Evolutionary conservation across 2,113 vertebrate species (phyloP).

Genomic region (Leptocoma aspasia): DNA sequence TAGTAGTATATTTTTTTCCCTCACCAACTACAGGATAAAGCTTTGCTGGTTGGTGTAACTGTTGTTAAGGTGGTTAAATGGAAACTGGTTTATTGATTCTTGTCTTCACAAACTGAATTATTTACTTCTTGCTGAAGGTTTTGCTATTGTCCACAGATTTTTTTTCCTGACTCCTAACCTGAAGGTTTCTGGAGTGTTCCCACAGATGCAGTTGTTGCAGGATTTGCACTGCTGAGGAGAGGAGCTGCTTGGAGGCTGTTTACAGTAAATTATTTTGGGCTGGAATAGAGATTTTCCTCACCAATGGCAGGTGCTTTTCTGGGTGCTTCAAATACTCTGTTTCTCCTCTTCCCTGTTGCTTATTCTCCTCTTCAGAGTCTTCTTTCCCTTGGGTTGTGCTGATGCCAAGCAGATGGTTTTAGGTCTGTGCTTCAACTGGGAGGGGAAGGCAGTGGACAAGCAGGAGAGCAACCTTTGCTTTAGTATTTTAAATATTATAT

Average conservation of each 20-base stretch:
- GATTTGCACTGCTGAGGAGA: neutral
- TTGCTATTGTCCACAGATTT: neutral
- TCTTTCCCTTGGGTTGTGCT: neutral
- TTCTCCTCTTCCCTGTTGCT: neutral
- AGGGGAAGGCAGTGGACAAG: neutral
- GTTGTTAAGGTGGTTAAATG: neutral
- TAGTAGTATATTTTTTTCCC: neutral
- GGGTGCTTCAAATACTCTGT: neutral
- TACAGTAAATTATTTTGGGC: neutral
- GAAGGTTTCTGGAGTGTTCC: neutral
- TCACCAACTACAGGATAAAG: neutral
- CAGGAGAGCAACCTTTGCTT: neutral
- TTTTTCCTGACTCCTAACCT: neutral
- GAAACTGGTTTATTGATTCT: neutral
- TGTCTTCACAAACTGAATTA: neutral
- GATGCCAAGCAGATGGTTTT: neutral
- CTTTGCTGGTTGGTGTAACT: neutral
- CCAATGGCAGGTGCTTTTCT: neutral
- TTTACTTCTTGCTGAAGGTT: neutral
- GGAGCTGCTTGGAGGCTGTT: neutral
- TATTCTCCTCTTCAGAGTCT: neutral
- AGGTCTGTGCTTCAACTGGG: neutral
- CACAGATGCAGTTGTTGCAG: neutral
- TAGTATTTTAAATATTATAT: too few species aligned
- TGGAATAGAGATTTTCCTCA: neutral